A percentile compares a stretch with the other conserved stretches of the same genome.
These are phyloP conservation scores for Polydrusus tereticollis DNA, from an alignment of 2,888 invertebrate genomes.

Conservation along the genomic window DNA sequence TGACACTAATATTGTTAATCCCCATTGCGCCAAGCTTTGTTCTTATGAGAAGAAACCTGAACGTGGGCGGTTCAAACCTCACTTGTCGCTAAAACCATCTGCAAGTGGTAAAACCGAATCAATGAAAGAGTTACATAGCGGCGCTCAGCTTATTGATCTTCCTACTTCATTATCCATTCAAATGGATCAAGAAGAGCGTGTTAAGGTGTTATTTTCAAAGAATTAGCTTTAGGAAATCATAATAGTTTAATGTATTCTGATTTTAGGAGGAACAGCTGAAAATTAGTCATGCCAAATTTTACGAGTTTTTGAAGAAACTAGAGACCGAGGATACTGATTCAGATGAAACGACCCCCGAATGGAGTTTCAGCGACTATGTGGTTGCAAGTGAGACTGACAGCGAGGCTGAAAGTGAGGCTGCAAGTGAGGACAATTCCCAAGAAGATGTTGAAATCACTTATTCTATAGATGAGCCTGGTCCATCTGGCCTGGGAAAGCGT, in stretches of 20 bases:
- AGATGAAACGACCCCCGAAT: too few species aligned
- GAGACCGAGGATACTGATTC: neutral
- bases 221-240: too few species aligned
- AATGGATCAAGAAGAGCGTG: conserved; percentile 24
- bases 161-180: conserved; percentile 17
- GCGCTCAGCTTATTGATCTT: conserved; percentile 19
- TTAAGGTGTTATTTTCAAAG: conserved; percentile 33
- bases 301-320: neutral
- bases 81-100: neutral
- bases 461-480: neutral
- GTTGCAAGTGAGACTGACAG: too few species aligned
- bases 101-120: conserved; percentile 14
- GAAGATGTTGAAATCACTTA: neutral
- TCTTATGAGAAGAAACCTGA: conserved; percentile 10
- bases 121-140: conserved; percentile 8
- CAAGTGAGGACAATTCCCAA: neutral
- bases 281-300: neutral
- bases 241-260: neutral
- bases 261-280: conserved; percentile 16
- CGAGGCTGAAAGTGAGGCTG: too few species aligned
- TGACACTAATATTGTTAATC: neutral
- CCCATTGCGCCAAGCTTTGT: conserved; percentile 11
- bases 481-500: neutral
- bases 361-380: too few species aligned
- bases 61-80: conserved; percentile 21